Conservation (phyloP, 2,113 vertebrate species). For the Prochilodus magdalenae region DNA sequence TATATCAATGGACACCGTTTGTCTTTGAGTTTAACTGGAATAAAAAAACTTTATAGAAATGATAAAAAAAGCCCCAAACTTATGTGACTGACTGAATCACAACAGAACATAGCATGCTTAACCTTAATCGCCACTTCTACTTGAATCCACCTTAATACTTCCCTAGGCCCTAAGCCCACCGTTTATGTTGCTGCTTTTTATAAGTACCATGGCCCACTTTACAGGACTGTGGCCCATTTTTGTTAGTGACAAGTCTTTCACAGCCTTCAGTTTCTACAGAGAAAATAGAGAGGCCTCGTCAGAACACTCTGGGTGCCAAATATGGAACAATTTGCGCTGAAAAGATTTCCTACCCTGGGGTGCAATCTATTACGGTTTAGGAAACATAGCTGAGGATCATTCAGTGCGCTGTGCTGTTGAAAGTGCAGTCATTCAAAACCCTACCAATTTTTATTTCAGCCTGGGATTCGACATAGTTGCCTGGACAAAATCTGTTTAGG, state of each 20-base stretch:
- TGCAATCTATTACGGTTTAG: conserved; percentile 8
- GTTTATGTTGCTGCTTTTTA: conserved; percentile 68
- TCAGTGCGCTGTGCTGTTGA: background rate
- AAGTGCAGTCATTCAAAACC: conserved; percentile 6
- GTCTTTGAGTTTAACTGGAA: too few relatives aligned
- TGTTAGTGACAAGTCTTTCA: conserved; percentile 53
- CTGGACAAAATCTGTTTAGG: background rate
- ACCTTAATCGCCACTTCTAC: background rate
- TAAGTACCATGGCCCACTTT: conserved; percentile 73
- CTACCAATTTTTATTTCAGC: conserved; percentile 4
- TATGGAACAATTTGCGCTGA: conserved; percentile 6
- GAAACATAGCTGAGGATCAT: background rate
- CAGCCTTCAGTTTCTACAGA: conserved; percentile 51
- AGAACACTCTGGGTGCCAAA: conserved; percentile 27
- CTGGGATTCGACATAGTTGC: background rate
- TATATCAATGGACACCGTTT: background rate
- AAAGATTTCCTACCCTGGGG: conserved; percentile 8
- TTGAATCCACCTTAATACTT: conserved; percentile 57
- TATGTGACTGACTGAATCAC: background rate
- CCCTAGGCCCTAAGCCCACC: conserved; percentile 54
- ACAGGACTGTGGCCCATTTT: conserved; percentile 75
- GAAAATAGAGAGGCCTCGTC: conserved; percentile 41
- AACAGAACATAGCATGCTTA: background rate
- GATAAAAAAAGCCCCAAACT: too few relatives aligned
- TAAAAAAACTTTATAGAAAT: too few relatives aligned